phyloP scores from a whole-genome alignment of 2,888 invertebrate genomes.

The Anticlea derivata region DNA sequence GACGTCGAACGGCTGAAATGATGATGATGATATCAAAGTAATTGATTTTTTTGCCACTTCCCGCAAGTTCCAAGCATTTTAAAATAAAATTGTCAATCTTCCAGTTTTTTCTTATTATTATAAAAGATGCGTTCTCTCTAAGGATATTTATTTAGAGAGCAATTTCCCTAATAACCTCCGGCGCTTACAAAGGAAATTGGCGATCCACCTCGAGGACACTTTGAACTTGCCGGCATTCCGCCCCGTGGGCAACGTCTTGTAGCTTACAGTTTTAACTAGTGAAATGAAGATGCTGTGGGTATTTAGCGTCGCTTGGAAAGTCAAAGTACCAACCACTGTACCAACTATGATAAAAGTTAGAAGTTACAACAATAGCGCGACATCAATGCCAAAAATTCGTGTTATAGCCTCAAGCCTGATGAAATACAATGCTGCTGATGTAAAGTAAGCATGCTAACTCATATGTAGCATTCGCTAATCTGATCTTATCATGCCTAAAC shows the following conservation, averaged over 20 bases:
- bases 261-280: slow-evolving; percentile 23
- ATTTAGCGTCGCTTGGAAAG: too few species aligned
- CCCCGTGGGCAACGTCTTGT: slow-evolving; percentile 43
- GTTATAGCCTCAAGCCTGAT: too few species aligned
- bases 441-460: neutral
- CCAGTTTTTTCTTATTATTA: slow-evolving; percentile 29
- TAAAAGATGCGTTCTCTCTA: slow-evolving; percentile 44
- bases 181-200: slow-evolving; percentile 63
- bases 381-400: too few species aligned
- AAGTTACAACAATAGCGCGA: too few species aligned
- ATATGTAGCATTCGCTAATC: slow-evolving; percentile 1
- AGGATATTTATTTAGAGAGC: slow-evolving; percentile 57
- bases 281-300: neutral
- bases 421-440: too few species aligned
- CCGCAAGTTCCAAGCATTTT: neutral
- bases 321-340: too few species aligned
- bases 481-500: slow-evolving; percentile 23
- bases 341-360: too few species aligned
- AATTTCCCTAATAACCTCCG: slow-evolving; percentile 64
- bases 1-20: too few species aligned
- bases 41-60: neutral
- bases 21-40: too few species aligned
- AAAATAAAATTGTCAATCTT: neutral
- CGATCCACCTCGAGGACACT: slow-evolving; percentile 55
- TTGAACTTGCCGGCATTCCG: slow-evolving; percentile 52